Percentiles rank a stretch among this genome's conserved stretches.
Conservation (phyloP, 2,113 vertebrate genomes). For the Malurus melanocephalus region DNA sequence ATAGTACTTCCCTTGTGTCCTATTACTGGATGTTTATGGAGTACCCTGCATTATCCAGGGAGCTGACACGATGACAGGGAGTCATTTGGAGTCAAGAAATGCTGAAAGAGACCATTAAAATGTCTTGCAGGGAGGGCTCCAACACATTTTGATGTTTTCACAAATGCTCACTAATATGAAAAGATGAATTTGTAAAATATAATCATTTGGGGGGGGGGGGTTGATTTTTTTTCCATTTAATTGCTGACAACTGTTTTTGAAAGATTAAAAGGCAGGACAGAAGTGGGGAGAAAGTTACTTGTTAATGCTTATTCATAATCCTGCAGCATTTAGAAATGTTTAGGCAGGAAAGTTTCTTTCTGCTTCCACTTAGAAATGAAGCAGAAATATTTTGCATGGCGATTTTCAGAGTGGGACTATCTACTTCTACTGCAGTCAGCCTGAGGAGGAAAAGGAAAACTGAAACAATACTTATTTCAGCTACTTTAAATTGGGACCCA, state of each 20-base stretch:
- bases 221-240: conserved; percentile 1
- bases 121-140: conserved; percentile 68
- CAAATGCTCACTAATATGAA: conserved; percentile 40
- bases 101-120: conserved; percentile 80
- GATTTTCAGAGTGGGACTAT: conserved; percentile 46
- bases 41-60: conserved; percentile 73
- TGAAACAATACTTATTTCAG: conserved; percentile 42
- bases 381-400: conserved; percentile 33
- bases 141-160: conserved; percentile 52
- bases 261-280: background rate
- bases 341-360: background rate
- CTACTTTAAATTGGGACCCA: background rate
- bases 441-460: conserved; percentile 29
- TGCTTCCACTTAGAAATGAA: conserved; percentile 5
- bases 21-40: conserved; percentile 84
- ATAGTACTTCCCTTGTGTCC: conserved; percentile 80
- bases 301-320: background rate
- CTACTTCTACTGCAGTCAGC: conserved; percentile 13
- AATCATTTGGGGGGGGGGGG: background rate
- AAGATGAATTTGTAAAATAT: conserved; percentile 44
- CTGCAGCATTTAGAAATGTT: background rate
- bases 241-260: conserved; percentile 16
- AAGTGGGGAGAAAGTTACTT: background rate
- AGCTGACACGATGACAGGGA: conserved; percentile 81
- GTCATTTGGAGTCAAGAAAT: conserved; percentile 81